These are phyloP conservation scores for Darevskia mixta DNA, from an alignment of 2,797 vertebrate genomes.

Conservation along the genomic window DNA sequence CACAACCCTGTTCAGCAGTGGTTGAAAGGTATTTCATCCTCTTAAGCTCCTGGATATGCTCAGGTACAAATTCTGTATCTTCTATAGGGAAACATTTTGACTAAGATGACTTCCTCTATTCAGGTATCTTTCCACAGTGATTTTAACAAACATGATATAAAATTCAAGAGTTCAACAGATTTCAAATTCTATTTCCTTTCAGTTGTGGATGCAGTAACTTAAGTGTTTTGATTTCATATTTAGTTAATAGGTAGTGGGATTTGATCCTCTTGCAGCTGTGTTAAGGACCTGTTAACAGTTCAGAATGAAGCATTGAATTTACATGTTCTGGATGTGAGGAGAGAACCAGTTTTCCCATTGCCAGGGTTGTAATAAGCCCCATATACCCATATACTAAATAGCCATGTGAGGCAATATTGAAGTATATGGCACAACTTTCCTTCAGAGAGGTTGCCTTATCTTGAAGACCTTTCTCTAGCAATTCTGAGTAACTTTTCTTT, in stretches of 20 bases:
- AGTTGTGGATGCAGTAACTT: not conserved
- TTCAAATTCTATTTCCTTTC: not conserved
- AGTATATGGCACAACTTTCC: constrained; percentile 38
- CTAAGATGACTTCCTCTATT: not conserved
- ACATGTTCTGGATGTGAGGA: not conserved
- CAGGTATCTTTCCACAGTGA: not conserved
- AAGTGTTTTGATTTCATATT: not conserved
- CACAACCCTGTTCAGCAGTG: not conserved
- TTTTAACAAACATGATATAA: not conserved
- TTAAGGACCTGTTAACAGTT: not conserved
- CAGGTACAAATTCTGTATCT: not conserved
- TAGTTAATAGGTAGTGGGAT: not conserved
- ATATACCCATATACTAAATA: constrained; percentile 45
- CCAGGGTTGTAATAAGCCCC: constrained; percentile 29
- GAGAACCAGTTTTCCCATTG: not conserved
- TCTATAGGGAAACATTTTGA: not conserved
- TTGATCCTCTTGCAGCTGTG: not conserved
- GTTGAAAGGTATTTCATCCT: not conserved
- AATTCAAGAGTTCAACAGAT: not conserved
- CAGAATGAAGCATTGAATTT: not conserved
- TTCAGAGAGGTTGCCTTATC: constrained; percentile 20
- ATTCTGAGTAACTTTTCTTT: constrained; percentile 43
- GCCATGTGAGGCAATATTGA: constrained; percentile 22
- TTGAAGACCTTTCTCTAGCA: constrained; percentile 45
- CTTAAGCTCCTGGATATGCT: not conserved